Base-by-base conservation (phyloP, 2,888 invertebrate genomes). In the Notodonta ziczac region DNA sequence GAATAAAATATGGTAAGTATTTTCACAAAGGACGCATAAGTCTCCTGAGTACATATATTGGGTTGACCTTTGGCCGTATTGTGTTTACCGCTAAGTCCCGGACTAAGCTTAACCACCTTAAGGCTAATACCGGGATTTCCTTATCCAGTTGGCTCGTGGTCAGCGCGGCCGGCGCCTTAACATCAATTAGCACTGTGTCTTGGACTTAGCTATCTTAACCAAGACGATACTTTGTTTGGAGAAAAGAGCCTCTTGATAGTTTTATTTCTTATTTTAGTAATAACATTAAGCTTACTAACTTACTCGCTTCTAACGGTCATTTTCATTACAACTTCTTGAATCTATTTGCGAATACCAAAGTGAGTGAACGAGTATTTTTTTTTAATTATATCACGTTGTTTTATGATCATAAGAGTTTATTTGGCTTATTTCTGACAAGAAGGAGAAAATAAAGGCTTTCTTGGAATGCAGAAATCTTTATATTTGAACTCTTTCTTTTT, bases 71-170 rank as follows among this genome's bases (percentile, higher is more conserved):
- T 71, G 77, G 76, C 75, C 72, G 70, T 81, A 76, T 81, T 81
- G 79, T 85, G 81, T 80, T 82, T 78, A 77, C 75, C 73, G 78
- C 78, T 78, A 80, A 85, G 78, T 73, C 78, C 70, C 62, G 73
- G 74, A 77, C 64, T 78, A 72, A 80, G 81, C 79, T 80, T 80
- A 80, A 82, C 79, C 83, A 84, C 84, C 84, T 84, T 80, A 78
- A 80, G 82, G 84, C 79, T 88, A 86, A 87, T 81, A 80, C 85
- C 71, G 78, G 87, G 87, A 85, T 88, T 83, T 80, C 77, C 84
- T 89, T 89, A 89, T 89, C 87, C 80, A 76, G 69, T 66, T 74
- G 72, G 74, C 71, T 71, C 63, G 83, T 79, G 86, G 87, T 86
- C 87, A 85, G 84, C 77, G 79, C 67, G 76, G 69, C 66, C 65